Conservation (phyloP, 2,888 invertebrate species). For the Caenorhabditis angaria region DNA sequence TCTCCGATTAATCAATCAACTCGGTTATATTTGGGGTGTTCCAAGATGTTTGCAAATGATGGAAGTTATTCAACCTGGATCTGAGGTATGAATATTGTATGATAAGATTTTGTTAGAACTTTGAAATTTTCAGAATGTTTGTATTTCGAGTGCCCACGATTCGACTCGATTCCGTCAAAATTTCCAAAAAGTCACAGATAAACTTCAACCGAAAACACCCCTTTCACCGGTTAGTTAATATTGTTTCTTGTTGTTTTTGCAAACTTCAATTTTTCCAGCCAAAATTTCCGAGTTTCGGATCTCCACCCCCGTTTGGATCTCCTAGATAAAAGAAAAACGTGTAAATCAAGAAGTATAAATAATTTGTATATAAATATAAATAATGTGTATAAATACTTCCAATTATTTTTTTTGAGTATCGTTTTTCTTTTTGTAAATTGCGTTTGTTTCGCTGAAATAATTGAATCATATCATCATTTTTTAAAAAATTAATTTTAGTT, state of each 20-base stretch:
- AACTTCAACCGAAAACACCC: not conserved
- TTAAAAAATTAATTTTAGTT: not conserved
- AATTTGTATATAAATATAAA: slow-evolving; percentile 5
- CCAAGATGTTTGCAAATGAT: slow-evolving; percentile 17
- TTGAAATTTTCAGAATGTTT: not conserved
- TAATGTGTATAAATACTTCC: not conserved
- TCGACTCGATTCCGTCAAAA: not conserved
- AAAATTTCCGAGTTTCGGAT: not conserved
- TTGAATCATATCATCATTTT: not conserved
- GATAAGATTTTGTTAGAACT: not conserved
- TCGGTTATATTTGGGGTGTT: slow-evolving; percentile 22
- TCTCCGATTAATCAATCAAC: slow-evolving; percentile 10
- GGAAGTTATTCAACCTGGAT: not conserved
- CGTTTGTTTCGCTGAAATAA: slow-evolving; percentile 3
- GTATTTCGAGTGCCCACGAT: not conserved
- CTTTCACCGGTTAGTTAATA: not conserved
- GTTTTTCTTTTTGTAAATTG: not conserved
- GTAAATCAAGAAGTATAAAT: not conserved
- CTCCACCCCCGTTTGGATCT: not conserved
- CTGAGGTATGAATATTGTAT: not conserved
- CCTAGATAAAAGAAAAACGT: not conserved
- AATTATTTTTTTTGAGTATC: not conserved
- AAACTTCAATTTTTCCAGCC: not conserved
- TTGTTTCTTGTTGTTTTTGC: not conserved
- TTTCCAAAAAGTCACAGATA: not conserved